Evolutionary conservation across 2,888 invertebrate species (phyloP), one percentile per base, ranked within the genome.

Genomic region (Phyllotreta striolata): DNA sequence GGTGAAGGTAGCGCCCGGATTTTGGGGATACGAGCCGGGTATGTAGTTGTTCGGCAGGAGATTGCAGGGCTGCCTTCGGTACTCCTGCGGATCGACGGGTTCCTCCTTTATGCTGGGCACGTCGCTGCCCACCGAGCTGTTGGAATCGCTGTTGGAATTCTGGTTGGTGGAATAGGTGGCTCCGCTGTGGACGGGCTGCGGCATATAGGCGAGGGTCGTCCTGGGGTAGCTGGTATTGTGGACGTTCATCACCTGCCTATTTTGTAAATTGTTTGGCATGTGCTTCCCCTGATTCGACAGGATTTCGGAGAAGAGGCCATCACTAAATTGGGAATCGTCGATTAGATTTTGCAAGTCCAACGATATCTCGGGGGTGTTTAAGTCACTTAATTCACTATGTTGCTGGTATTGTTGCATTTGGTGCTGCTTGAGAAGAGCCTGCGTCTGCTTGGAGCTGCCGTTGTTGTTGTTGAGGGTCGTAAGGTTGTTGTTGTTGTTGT

Each of bases 321-420:
- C 93, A 75, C 91, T 89, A 83, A 95, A 95, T 83, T 94, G 93
- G 37, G 86, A 85, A 81, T 95, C 95, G 83, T 95, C 95, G 78
- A 96, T 95, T 76, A 96, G 87, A 81, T 93, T 92, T 79, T 96
- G 95, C 71, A 96, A 85, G 78, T 96, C 96, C 77, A 96, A 85
- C 70, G 94, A 93, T 80, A 96, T 94, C 83, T 96, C 96, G 72
- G 95, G 93, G 63, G 92, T 92, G 81, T 94, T 95, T 76, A 96
- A 87, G 80, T 95, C 95, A 79, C 92, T 91, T 67, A 95, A 83
- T 78, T 95, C 94, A 46, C 85, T 85, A 24, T 84, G 83, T 66
- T 91, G 90, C 64, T 92, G 91, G 66, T 90, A 88, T 81, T 91
- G 91, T 72, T 88, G 88, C 64, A 91, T 87, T 74, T 89, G 84